Evolutionary conservation across 2,888 invertebrate species (phyloP).

Genomic region (Pasiphila rectangulata): DNA sequence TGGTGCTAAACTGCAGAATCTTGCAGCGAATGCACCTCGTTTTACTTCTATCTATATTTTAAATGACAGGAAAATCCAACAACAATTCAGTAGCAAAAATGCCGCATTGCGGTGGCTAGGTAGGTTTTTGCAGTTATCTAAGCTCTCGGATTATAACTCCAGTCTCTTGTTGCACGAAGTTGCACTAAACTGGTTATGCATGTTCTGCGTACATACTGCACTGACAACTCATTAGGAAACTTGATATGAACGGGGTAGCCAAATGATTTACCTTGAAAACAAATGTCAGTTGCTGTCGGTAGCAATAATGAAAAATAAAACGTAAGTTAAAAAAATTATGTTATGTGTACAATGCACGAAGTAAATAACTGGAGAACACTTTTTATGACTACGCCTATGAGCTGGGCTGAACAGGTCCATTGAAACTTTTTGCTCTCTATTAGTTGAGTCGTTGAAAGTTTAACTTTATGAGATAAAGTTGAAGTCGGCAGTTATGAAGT

Average conservation of each 20-base stretch:
- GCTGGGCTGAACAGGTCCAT: too few species aligned
- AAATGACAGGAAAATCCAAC: neutral
- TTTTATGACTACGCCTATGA: neutral
- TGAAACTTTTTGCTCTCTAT: neutral
- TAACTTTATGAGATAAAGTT: neutral
- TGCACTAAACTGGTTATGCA: slow-evolving; percentile 11
- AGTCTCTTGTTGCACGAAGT: slow-evolving; percentile 2
- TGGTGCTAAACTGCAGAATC: too few species aligned
- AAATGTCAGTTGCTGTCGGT: slow-evolving; percentile 78
- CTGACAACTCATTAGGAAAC: slow-evolving; percentile 29
- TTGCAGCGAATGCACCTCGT: too few species aligned
- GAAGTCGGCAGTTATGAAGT: neutral
- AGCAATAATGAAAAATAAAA: slow-evolving; percentile 67
- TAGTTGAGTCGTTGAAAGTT: neutral
- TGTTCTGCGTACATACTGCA: slow-evolving; percentile 10
- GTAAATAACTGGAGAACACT: too few species aligned
- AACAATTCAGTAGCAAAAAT: neutral
- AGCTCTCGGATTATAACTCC: neutral
- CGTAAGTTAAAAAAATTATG: slow-evolving; percentile 37
- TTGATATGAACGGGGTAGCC: slow-evolving; percentile 43
- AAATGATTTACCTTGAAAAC: slow-evolving; percentile 73
- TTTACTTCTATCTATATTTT: neutral
- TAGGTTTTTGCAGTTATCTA: neutral
- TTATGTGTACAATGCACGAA: neutral
- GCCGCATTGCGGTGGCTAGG: neutral